Percentiles rank a stretch among this genome's conserved stretches.
phyloP scores from a whole-genome alignment of 37 sponge, comb jelly and placozoan genomes.

The Oopsacas minuta region DNA sequence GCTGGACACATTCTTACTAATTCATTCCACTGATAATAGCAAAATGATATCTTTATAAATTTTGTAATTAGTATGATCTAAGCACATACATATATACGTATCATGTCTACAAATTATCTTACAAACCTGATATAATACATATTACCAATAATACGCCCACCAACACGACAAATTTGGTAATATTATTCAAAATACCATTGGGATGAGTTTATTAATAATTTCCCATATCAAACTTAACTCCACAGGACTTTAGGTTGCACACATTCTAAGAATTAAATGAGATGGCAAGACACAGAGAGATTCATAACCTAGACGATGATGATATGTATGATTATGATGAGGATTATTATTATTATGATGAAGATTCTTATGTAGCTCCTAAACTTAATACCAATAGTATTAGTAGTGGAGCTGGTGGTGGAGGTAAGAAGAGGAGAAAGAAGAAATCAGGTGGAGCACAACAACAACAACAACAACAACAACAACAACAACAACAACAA shows the following conservation, averaged over 20 bases:
- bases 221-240: background rate
- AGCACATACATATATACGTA: too few species aligned
- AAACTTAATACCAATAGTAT: background rate
- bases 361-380: background rate
- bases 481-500: background rate
- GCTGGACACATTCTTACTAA: too few species aligned
- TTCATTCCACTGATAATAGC: too few species aligned
- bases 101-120: too few species aligned
- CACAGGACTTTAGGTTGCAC: background rate
- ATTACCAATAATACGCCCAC: too few species aligned
- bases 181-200: too few species aligned
- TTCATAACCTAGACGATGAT: background rate
- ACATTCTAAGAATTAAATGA: background rate
- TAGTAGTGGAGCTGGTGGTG: background rate
- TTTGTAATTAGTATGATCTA: too few species aligned
- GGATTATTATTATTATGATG: background rate
- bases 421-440: background rate
- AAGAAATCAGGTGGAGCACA: background rate
- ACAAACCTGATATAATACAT: too few species aligned
- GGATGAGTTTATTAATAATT: background rate
- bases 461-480: background rate
- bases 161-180: too few species aligned
- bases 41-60: too few species aligned
- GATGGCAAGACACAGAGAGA: slow-evolving; percentile 7
- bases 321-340: background rate